Base-by-base conservation (phyloP, 2,797 vertebrate species). In the Notolabrus celidotus region DNA sequence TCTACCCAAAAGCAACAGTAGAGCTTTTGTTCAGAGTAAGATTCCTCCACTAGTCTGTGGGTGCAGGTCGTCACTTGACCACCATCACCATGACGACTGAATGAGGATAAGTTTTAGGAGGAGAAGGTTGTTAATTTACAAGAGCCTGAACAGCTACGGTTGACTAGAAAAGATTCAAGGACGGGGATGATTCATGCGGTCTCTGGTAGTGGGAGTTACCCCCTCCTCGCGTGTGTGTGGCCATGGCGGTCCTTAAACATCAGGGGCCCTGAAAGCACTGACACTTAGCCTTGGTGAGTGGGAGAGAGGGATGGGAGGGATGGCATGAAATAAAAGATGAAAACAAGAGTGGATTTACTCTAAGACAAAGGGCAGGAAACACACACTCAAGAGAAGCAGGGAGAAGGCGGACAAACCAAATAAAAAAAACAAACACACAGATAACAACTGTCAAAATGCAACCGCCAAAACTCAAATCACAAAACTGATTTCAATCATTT, bases 61-160 rank as follows among this genome's bases (percentile, higher is more conserved):
- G 77, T 65, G 82, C 85, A 67, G 80, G 86, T 88, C 65, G 41
- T 77, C 83, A 74, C 83, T 86, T 86, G 86, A 87, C 88, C 74
- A 68, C 71, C 65, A 77, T 94, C 88, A 80, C 92, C 92, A 94
- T 93, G 91, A 88, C 19, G 80, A 93, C 88, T 27, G 67, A 58
- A 72, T 62, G 64, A 67, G 72, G 80, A 82, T 60, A 56, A 54
- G 72, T 80, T 84, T 78, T 46, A 66, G 71, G 83, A 65, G 59
- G 45, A 74, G 90, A 74, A 87, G 83, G 80, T 76, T 88, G 82
- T 82, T 92, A 77, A 88, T 92, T 91, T 87, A 83, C 57, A 79
- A 70, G 70, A 77, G 79, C 69, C 56, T 63, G 64, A 82, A 66
- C 45, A 70, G 77, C 36, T 59, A 82, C 7, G 64, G 73, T 64